A percentile compares a stretch with the other conserved stretches of the same genome.
Evolutionary conservation across 2,797 vertebrate genomes (phyloP).

Genomic region (Etheostoma nigrum): DNA sequence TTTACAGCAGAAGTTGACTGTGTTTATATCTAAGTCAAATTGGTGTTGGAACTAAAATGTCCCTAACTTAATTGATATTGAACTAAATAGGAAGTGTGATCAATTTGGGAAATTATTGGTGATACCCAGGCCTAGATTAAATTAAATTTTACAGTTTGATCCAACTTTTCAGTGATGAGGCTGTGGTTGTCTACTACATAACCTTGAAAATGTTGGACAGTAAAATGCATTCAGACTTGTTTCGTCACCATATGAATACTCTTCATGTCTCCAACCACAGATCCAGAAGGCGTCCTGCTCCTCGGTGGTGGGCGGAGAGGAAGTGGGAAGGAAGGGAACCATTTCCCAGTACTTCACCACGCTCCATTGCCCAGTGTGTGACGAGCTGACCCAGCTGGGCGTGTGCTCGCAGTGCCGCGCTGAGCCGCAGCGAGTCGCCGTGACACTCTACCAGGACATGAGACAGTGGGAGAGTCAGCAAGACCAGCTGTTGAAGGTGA

Average conservation of each 20-base stretch:
- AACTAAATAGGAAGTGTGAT: too few species aligned
- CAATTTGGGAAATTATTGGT: too few species aligned
- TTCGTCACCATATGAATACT: background rate
- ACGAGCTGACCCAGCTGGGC: slow-evolving; percentile 94
- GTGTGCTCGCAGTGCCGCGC: slow-evolving; percentile 92
- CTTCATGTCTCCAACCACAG: slow-evolving; percentile 70
- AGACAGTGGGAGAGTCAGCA: slow-evolving; percentile 91
- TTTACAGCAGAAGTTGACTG: too few species aligned
- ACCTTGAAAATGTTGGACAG: background rate
- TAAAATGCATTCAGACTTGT: background rate
- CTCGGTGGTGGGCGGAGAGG: slow-evolving; percentile 75
- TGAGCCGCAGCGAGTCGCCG: slow-evolving; percentile 91
- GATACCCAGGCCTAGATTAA: too few species aligned
- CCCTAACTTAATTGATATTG: too few species aligned
- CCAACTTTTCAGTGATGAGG: background rate
- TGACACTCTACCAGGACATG: slow-evolving; percentile 93
- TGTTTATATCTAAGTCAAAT: too few species aligned
- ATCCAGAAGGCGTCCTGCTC: slow-evolving; percentile 90
- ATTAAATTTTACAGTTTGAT: background rate
- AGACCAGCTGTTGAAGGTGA: slow-evolving; percentile 93
- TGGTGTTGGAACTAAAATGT: too few species aligned
- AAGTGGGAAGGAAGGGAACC: slow-evolving; percentile 90
- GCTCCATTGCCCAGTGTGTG: slow-evolving; percentile 96
- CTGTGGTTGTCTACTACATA: background rate
- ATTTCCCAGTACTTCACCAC: slow-evolving; percentile 99